phyloP scores from a whole-genome alignment of 2,888 invertebrate species.

The Hartigia nigra region DNA sequence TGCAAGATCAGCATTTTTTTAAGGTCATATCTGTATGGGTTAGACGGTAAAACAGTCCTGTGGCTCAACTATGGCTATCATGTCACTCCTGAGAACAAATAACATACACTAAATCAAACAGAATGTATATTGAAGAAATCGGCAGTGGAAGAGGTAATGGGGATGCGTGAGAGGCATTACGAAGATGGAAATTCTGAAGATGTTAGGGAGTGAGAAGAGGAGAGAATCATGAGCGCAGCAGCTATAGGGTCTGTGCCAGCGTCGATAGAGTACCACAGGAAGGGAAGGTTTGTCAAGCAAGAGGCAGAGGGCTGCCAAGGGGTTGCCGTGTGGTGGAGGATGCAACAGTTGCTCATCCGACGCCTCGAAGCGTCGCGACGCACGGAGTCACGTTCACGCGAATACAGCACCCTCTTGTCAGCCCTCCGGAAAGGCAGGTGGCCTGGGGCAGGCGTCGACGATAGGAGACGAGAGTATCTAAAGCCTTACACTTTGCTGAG shows the following conservation, averaged over 20 bases:
- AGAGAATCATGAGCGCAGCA: not conserved
- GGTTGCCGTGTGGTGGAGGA: slow-evolving; percentile 29
- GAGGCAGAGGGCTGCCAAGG: slow-evolving; percentile 12
- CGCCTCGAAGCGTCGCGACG: slow-evolving; percentile 29
- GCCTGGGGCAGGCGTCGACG: not conserved
- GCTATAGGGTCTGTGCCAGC: not conserved
- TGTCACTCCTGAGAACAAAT: not conserved
- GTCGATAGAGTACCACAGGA: not conserved
- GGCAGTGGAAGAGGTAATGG: not conserved
- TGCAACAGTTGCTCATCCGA: slow-evolving; percentile 51
- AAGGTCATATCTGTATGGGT: too few species aligned
- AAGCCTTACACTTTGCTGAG: not conserved
- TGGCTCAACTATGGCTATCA: not conserved
- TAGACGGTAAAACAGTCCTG: not conserved
- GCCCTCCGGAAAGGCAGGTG: not conserved
- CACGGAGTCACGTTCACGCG: slow-evolving; percentile 17
- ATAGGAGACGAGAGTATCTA: not conserved
- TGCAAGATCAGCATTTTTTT: too few species aligned
- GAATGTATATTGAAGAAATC: not conserved
- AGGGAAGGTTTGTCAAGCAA: slow-evolving; percentile 7
- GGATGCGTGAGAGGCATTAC: not conserved
- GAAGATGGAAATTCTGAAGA: not conserved
- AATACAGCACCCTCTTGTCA: not conserved
- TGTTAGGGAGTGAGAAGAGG: not conserved
- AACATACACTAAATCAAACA: not conserved